A percentile compares a stretch with the other conserved stretches of the same genome.
These are phyloP conservation scores for Myotis pilosus DNA, from an alignment of 2,797 vertebrate genomes.

Conservation along the genomic window DNA sequence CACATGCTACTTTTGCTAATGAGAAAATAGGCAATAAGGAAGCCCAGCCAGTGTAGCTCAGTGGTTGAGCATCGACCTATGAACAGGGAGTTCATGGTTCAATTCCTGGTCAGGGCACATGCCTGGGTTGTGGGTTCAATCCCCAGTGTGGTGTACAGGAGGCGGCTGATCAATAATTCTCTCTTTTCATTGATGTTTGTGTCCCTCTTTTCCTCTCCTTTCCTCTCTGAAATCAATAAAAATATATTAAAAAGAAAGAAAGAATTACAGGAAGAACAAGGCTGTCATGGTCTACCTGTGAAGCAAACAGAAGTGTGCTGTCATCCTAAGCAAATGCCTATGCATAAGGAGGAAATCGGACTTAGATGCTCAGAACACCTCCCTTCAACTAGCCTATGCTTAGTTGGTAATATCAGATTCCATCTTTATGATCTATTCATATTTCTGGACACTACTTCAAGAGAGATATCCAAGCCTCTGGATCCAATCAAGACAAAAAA, in stretches of 20 bases:
- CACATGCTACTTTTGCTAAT: not conserved
- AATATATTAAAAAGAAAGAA: no score
- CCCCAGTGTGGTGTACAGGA: no score
- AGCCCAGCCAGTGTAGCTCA: not conserved
- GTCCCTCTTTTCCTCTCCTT: no score
- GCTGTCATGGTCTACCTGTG: not conserved
- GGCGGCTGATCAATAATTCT: no score
- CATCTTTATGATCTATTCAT: not conserved
- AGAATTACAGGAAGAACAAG: not conserved
- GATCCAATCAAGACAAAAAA: not conserved
- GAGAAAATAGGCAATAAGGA: constrained; percentile 9
- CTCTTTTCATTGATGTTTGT: no score
- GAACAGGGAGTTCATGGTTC: no score
- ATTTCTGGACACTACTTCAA: not conserved
- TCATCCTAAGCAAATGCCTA: not conserved
- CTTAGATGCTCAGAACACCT: not conserved
- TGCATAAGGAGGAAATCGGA: not conserved
- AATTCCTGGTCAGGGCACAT: no score
- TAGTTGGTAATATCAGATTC: not conserved
- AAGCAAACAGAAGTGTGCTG: not conserved
- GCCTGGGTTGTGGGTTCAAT: no score
- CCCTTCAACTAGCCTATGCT: not conserved
- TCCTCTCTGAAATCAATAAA: no score
- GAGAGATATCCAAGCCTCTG: not conserved
- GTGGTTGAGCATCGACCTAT: no score